Evolutionary conservation across 2,113 vertebrate genomes (phyloP).

Genomic region (Cheirogaleus medius): DNA sequence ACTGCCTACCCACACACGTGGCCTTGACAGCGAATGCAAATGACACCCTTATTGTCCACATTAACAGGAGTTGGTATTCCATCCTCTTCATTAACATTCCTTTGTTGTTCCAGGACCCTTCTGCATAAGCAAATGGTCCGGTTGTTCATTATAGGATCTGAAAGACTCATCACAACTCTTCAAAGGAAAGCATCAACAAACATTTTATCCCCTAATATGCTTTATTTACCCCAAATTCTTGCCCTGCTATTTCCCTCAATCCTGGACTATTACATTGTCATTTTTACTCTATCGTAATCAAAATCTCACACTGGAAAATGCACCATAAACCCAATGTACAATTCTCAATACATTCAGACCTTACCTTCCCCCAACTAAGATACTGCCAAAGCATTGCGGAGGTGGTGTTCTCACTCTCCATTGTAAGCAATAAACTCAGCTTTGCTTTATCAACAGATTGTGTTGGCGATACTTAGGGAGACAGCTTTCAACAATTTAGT

Average conservation of each 20-base stretch:
- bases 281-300: neutral
- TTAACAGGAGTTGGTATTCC: neutral
- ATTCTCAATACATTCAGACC: neutral
- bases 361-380: neutral
- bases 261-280: neutral
- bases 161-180: neutral
- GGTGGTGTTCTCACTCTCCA: neutral
- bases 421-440: neutral
- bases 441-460: neutral
- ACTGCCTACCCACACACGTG: neutral
- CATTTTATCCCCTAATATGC: neutral
- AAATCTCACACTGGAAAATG: neutral
- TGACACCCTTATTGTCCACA: neutral
- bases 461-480: neutral
- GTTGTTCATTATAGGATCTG: neutral
- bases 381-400: neutral
- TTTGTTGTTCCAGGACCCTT: neutral
- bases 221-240: neutral
- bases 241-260: neutral
- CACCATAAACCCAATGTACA: neutral
- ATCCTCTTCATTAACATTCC: neutral
- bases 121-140: neutral
- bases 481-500: constrained; percentile 19
- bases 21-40: neutral
- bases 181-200: neutral